Evolutionary conservation across 2,888 invertebrate genomes (phyloP).

Genomic region (Eudasyphora cyanicolor): DNA sequence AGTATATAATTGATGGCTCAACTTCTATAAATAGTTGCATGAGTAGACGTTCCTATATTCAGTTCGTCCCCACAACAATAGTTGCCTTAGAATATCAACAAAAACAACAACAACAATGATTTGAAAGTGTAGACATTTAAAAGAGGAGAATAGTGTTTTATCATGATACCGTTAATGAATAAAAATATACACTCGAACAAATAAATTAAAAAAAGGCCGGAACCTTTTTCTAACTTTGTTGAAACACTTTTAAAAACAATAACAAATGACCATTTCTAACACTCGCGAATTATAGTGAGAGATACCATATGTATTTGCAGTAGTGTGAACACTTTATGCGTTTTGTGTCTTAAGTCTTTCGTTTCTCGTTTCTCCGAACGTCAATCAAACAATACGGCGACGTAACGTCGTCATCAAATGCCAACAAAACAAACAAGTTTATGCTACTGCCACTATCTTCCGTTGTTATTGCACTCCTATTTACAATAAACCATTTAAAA

Average conservation of each 20-base stretch:
- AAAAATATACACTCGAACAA: background rate
- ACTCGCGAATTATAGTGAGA: background rate
- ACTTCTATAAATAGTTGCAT: slow-evolving; percentile 49
- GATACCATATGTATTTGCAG: background rate
- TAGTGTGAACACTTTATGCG: background rate
- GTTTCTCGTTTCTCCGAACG: background rate
- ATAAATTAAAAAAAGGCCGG: background rate
- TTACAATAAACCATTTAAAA: slow-evolving; percentile 3
- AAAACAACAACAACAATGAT: background rate
- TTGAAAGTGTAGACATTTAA: background rate
- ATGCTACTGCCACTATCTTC: background rate
- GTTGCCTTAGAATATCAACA: background rate
- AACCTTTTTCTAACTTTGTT: background rate
- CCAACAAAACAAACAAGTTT: background rate
- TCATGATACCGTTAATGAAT: background rate
- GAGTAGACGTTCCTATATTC: slow-evolving; percentile 17
- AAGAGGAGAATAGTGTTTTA: background rate
- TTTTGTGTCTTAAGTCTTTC: slow-evolving; percentile 20
- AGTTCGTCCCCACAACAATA: background rate
- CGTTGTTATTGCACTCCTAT: background rate
- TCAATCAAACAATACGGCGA: background rate
- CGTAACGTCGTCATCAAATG: background rate
- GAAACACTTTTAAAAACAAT: background rate
- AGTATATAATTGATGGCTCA: slow-evolving; percentile 30
- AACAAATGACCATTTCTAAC: background rate